A percentile compares a stretch with the other conserved stretches of the same genome.
These are phyloP conservation scores for Sipha maydis DNA, from an alignment of 2,888 invertebrate genomes.

Conservation along the genomic window DNA sequence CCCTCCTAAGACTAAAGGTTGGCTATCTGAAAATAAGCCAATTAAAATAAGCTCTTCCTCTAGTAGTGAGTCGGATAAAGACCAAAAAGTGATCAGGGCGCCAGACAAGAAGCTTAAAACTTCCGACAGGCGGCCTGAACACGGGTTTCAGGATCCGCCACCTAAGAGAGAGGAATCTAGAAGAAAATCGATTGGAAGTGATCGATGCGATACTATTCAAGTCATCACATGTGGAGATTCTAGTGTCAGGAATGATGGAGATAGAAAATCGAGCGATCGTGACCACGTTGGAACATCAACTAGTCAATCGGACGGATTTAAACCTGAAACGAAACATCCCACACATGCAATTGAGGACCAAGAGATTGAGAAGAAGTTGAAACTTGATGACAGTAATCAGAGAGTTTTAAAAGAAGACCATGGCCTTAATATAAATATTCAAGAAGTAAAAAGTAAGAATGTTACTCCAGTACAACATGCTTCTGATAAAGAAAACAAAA, in stretches of 20 bases:
- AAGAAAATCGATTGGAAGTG: constrained; percentile 69
- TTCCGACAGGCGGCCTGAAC: constrained; percentile 82
- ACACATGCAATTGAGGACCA: constrained; percentile 63
- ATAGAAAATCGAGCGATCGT: constrained; percentile 70
- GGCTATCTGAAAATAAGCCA: constrained; percentile 62
- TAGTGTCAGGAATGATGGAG: constrained; percentile 67
- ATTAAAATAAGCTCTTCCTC: constrained; percentile 63
- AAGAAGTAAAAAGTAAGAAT: constrained; percentile 52
- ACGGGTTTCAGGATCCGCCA: constrained; percentile 78
- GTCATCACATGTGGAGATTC: constrained; percentile 74
- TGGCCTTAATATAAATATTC: constrained; percentile 51
- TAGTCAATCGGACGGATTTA: constrained; percentile 65
- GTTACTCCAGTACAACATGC: constrained; percentile 40
- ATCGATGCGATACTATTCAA: constrained; percentile 74
- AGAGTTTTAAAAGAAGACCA: constrained; percentile 58
- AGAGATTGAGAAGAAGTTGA: constrained; percentile 62
- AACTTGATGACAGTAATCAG: constrained; percentile 43
- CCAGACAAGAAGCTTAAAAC: constrained; percentile 85
- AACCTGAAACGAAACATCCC: constrained; percentile 63
- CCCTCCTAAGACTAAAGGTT: constrained; percentile 62
- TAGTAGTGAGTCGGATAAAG: constrained; percentile 66
- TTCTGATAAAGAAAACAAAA: constrained; percentile 61
- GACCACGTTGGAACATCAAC: constrained; percentile 68
- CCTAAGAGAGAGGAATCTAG: constrained; percentile 80
- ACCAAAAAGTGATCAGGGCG: constrained; percentile 74